Conservation (phyloP, 2,113 vertebrate genomes). For the Hippocampus zosterae region DNA sequence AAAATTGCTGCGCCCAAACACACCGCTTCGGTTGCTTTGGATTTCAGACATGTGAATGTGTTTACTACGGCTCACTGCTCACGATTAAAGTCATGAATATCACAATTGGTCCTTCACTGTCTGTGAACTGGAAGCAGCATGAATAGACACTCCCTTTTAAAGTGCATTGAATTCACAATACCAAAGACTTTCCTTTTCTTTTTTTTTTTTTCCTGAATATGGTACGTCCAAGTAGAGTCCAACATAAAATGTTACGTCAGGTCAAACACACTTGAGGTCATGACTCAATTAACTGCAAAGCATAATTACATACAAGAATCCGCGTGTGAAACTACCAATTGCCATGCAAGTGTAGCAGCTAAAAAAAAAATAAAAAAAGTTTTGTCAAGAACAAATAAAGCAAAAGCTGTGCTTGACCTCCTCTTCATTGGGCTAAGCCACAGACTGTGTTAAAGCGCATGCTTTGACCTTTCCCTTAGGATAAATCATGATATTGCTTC, state of each 20-base stretch:
- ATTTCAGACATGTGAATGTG: neutral
- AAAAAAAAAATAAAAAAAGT: conserved; percentile 13
- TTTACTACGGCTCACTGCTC: neutral
- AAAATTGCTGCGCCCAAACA: neutral
- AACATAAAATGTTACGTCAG: neutral
- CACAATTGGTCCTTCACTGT: conserved; percentile 2
- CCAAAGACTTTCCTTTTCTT: conserved; percentile 11
- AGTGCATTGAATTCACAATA: conserved; percentile 13
- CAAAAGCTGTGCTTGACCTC: conserved; percentile 34
- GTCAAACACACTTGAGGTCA: neutral
- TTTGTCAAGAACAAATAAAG: conserved; percentile 26
- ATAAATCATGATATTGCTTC: conserved; percentile 64
- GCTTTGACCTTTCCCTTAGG: conserved; percentile 66
- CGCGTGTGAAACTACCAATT: conserved; percentile 32
- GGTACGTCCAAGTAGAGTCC: neutral
- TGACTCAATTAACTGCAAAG: conserved; percentile 5
- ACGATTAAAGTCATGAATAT: conserved; percentile 6
- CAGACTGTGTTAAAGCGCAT: conserved; percentile 30
- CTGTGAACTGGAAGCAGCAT: neutral
- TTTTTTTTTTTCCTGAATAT: neutral
- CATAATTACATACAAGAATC: conserved; percentile 23
- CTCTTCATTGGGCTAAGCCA: conserved; percentile 31
- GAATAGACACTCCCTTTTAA: conserved; percentile 16
- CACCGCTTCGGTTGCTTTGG: neutral
- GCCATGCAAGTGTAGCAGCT: neutral